phyloP scores from a whole-genome alignment of 2,797 vertebrate genomes.

The Luscinia luscinia region DNA sequence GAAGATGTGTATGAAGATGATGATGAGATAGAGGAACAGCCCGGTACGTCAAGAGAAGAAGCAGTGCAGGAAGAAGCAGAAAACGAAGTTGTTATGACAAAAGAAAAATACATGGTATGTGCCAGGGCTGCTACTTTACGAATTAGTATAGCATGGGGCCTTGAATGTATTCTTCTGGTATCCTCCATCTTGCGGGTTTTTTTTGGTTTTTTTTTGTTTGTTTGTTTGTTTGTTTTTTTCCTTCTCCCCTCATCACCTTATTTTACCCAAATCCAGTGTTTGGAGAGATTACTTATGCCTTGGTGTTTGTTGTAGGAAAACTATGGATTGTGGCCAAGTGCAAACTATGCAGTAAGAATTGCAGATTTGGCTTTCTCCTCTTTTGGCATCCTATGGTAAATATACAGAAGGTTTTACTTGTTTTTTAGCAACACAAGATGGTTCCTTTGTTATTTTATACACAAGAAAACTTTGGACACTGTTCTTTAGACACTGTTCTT shows the following conservation, averaged over 20 bases:
- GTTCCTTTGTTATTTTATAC: not conserved
- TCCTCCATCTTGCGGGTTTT: fast-evolving
- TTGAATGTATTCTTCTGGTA: not conserved
- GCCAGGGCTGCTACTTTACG: not conserved
- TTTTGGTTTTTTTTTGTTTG: no score
- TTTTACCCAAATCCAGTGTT: no score
- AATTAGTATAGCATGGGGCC: not conserved
- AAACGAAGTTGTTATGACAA: slow-evolving; percentile 63
- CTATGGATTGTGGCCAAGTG: no score
- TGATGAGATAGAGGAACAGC: slow-evolving; percentile 51
- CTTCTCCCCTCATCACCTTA: no score
- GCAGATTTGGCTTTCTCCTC: no score
- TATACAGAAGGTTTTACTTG: not conserved
- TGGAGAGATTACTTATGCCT: not conserved
- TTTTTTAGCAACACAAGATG: not conserved
- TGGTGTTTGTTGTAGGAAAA: no score
- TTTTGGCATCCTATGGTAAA: not conserved
- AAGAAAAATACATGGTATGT: slow-evolving; percentile 79
- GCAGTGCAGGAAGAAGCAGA: slow-evolving; percentile 39
- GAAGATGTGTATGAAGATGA: slow-evolving; percentile 84
- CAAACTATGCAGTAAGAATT: no score
- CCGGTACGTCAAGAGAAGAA: slow-evolving; percentile 58
- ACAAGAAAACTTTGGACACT: not conserved
- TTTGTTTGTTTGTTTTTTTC: no score
- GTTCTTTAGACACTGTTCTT: not conserved